Evolutionary conservation across 2,888 invertebrate genomes (phyloP), one percentile per base, ranked within the genome.

Genomic region (Agrochola litura): DNA sequence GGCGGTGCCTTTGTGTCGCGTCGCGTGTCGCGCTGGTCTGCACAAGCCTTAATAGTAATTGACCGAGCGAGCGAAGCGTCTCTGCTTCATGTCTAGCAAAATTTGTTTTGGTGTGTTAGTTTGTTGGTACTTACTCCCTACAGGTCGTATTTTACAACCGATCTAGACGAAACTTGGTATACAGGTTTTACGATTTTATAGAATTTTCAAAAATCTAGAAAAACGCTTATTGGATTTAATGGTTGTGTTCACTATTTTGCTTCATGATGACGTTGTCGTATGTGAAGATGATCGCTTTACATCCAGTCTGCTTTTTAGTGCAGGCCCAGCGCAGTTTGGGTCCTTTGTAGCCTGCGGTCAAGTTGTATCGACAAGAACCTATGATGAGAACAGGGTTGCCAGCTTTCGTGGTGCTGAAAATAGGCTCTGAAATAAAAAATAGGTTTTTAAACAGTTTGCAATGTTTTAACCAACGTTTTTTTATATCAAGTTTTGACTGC

Each of bases 311-410:
- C 22, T 65, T 73, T 37, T 37, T 72, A 19, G 56, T 83, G 56
- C 83, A 82, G 6, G 49, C 49, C 81, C 83, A 82, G 12, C 81
- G 72, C 25, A 66, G 25, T 25, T 83, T 82, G 9, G 56, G 22
- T 0, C 84, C 79, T 14, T 1, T 63, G 25, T 83, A 83, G 2
- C 41, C 60, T 10, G 65, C 37, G 9, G 54, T 69, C 25, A 69
- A n/a, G 49, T 81, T 81, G 46, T 78, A 81, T n/a, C 81, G 81
- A 49, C 37, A 81, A 14, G 54, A 16, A 5, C 81, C 84, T 4
- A 84, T 12, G 12, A 52, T 25, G 1, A 84, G 66, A 8, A 81
- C 84, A 37, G 85, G 84, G n/a, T 77, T 84, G 9, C 84, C 84
- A 25, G 84, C 58, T 30, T 22, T 82, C 5, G 82, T 82, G 0